Evolutionary conservation across 2,113 vertebrate species (phyloP), one percentile per base, ranked within the genome.

Genomic region (Propithecus coquereli): DNA sequence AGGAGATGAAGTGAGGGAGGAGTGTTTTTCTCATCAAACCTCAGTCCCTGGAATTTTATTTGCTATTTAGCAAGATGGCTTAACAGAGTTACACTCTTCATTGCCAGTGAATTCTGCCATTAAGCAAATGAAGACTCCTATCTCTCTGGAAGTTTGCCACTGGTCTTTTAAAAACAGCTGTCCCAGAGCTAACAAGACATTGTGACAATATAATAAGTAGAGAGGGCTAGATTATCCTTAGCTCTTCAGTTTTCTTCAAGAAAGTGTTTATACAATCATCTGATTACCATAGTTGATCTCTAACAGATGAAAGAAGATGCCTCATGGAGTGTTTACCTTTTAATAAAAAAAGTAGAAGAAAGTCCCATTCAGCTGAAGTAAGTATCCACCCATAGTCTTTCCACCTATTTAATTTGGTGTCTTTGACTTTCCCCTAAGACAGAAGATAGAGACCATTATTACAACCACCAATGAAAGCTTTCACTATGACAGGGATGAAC

Each of bases 51-150:
- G 37, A 91, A 87, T 83, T 82, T 91, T 50, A 91, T 87, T 80
- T 84, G 43, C 52, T 63, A 37, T 79, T 91, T 79, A 79, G 34
- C 57, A 79, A 93, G 9, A 87, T 80, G 70, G 50, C 11, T 94
- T 94, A 90, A 84, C n/a, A 40, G 13, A 85, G 27, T 76, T 81
- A 13, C 83, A 30, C 88, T 65, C 71, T 68, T n/a, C 9, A 50
- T 59, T 88, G 52, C 52, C n/a, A 17, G 65, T 54, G 20, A 93
- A 89, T 74, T 82, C 30, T 88, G 57, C 22, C 91, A 89, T 74
- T 87, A 32, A 91, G 50, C 37, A 91, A 96, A 96, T 74, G 54
- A 84, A 91, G 71, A 63, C n/a, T 81, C 68, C 25, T 43, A 8
- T 76, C n/a, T 94, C 65, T 70, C 5, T 77, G 68, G 65, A 61